phyloP scores from a whole-genome alignment of 2,888 invertebrate species.

The Choristoneura rosaceana region DNA sequence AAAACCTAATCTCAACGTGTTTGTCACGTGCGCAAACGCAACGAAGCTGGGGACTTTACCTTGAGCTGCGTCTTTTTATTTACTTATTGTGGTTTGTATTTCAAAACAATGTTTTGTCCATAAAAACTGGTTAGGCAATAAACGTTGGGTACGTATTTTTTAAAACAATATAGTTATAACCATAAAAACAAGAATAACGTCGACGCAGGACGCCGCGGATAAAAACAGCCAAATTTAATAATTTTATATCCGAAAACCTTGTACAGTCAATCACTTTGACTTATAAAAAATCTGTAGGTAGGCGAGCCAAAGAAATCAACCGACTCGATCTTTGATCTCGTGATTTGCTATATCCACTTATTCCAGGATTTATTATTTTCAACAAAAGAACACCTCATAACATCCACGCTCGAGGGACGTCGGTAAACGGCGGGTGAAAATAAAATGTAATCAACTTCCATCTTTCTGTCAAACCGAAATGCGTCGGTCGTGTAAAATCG shows the following conservation, averaged over 20 bases:
- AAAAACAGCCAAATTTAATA: slow-evolving; percentile 30
- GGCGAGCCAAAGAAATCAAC: slow-evolving; percentile 8
- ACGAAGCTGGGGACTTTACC: slow-evolving; percentile 9
- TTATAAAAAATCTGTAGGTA: slow-evolving; percentile 5
- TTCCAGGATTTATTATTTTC: slow-evolving; percentile 27
- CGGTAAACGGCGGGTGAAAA: slow-evolving; percentile 46
- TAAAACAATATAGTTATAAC: slow-evolving; percentile 19
- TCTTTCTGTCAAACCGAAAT: slow-evolving; percentile 69
- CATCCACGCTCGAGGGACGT: slow-evolving; percentile 46
- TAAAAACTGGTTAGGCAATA: slow-evolving; percentile 36
- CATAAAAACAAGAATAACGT: slow-evolving; percentile 25
- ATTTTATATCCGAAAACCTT: slow-evolving; percentile 32
- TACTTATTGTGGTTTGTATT: slow-evolving; percentile 21
- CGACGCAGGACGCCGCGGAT: slow-evolving; percentile 26
- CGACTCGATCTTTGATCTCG: neutral
- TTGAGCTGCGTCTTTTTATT: slow-evolving; percentile 6
- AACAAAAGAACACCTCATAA: slow-evolving; percentile 22
- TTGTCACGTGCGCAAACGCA: slow-evolving; percentile 25
- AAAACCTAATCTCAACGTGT: slow-evolving; percentile 17
- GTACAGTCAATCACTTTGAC: slow-evolving; percentile 25
- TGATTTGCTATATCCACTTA: slow-evolving; percentile 23
- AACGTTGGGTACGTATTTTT: slow-evolving; percentile 17
- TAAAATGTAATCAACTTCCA: slow-evolving; percentile 54
- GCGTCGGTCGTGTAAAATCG: slow-evolving; percentile 74
- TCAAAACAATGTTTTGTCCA: slow-evolving; percentile 29